Base-by-base conservation (phyloP, 2,113 vertebrate genomes). In the Leiothrix lutea region DNA sequence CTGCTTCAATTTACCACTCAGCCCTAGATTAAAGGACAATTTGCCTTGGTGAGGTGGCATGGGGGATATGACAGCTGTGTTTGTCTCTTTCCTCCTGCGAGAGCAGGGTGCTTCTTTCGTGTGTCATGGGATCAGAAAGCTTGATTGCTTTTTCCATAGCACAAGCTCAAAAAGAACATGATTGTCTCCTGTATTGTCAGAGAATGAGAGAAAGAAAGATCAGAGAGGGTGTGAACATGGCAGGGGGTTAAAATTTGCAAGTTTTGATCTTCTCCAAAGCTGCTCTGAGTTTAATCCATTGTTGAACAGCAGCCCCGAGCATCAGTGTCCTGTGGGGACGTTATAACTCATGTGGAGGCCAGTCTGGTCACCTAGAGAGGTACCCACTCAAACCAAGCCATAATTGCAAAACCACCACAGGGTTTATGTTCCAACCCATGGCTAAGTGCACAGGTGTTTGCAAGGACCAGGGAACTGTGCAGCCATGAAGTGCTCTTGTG, bases 401-500 rank as follows among this genome's bases (percentile, higher is more conserved):
- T 21, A 16, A 18, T 25, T 12, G 47, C 25, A 86, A 80, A 86
- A 53, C 5, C 72, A 45, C 26, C 6, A 24, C 2, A 1, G 58
- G 18, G n/a, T 21, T 65, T 15, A 8, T 14, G n/a, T 48, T 65
- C 57, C 64, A 89, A 31, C 5, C 29, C 26, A 8, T 9, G 42
- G 23, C 24, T 62, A 22, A 12, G 5, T 0, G 12, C 1, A 0
- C 25, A n/a, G 22, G 16, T 9, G 6, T 26, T 38, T 17, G 24
- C 9, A 77, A 77, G 47, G 40, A 56, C 8, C 12, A 6, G 61
- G 50, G 60, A 51, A 9, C 11, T 1, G 4, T 4, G 24, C 21
- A 54, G 45, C 24, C 6, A 3, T 3, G 1, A 8, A 2, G 2
- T 8, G 25, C 4, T 4, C 20, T n/a, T 0, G 0, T 16, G 40